Conservation (phyloP, 2,113 vertebrate species). For the Dipodomys spectabilis region DNA sequence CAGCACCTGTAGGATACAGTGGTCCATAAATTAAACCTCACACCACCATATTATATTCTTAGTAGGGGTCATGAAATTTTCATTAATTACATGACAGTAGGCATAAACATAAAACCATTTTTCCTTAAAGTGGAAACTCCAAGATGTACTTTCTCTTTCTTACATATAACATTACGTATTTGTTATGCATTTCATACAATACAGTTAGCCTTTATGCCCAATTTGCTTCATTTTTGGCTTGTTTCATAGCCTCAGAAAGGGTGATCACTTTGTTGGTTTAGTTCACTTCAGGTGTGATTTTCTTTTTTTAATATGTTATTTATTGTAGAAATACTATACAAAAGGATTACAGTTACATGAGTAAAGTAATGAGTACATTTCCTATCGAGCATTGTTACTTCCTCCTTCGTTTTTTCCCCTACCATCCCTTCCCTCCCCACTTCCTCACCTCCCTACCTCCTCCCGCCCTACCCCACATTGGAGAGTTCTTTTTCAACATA, state of each 20-base stretch:
- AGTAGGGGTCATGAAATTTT: not conserved
- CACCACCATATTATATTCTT: not conserved
- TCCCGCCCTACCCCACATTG: too few species aligned
- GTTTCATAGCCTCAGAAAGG: slow-evolving; percentile 1
- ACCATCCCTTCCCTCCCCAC: too few species aligned
- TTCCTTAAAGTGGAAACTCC: not conserved
- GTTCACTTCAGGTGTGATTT: not conserved
- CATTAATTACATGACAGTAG: slow-evolving; percentile 1
- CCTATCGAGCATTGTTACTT: too few species aligned
- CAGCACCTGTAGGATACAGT: not conserved
- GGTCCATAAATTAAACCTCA: not conserved
- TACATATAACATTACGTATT: not conserved
- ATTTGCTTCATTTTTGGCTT: not conserved
- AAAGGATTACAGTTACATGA: too few species aligned
- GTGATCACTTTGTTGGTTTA: not conserved
- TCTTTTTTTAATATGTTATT: not conserved
- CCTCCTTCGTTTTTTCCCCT: too few species aligned
- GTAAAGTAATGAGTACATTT: too few species aligned
- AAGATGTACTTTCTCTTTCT: not conserved
- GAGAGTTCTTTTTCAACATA: too few species aligned
- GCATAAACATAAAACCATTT: not conserved
- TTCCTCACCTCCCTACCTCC: too few species aligned
- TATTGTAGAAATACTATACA: too few species aligned
- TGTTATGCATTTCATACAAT: slow-evolving; percentile 6
- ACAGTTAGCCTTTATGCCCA: not conserved